Evolutionary conservation across 2,888 invertebrate genomes (phyloP).

Genomic region (Drosophila maculinotata): DNA sequence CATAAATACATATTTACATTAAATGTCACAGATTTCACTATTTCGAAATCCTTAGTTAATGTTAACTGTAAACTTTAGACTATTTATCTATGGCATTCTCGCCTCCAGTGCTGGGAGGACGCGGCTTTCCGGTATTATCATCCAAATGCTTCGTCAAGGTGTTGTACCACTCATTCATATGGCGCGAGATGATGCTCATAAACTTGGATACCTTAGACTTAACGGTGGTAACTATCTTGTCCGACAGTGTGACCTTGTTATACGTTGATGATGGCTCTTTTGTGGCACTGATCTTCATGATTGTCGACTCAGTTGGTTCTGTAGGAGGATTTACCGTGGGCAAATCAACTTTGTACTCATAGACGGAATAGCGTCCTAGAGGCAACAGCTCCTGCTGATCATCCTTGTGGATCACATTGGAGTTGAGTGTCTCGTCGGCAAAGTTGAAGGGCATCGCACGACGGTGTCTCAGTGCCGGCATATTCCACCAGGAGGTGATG

Average conservation of each 20-base stretch:
- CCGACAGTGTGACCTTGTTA: conserved; percentile 36
- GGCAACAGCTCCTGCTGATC: conserved; percentile 60
- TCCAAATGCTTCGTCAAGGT: conserved; percentile 70
- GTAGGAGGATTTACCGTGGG: conserved; percentile 14
- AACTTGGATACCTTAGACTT: conserved; percentile 76
- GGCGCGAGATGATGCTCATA: conserved; percentile 77
- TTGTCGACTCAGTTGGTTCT: conserved; percentile 35
- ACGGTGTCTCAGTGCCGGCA: conserved; percentile 54
- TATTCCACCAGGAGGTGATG: conserved; percentile 77
- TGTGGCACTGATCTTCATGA: conserved; percentile 53
- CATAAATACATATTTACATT: conserved; percentile 70
- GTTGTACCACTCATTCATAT: conserved; percentile 82
- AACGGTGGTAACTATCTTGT: conserved; percentile 68
- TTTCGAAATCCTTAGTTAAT: not conserved
- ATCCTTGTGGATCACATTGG: conserved; percentile 74
- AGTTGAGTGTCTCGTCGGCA: conserved; percentile 45
- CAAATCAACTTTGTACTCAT: conserved; percentile 56
- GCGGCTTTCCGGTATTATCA: conserved; percentile 7
- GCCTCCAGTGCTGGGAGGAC: not conserved
- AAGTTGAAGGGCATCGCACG: conserved; percentile 45
- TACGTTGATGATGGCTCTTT: not conserved
- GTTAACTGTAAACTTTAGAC: too few species aligned
- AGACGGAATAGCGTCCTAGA: conserved; percentile 48
- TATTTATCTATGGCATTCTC: conserved; percentile 46
- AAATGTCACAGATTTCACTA: conserved; percentile 2